Evolutionary conservation across 2,888 invertebrate genomes (phyloP), one percentile per base, ranked within the genome.

Genomic region (Trileptium ribeirensis): DNA sequence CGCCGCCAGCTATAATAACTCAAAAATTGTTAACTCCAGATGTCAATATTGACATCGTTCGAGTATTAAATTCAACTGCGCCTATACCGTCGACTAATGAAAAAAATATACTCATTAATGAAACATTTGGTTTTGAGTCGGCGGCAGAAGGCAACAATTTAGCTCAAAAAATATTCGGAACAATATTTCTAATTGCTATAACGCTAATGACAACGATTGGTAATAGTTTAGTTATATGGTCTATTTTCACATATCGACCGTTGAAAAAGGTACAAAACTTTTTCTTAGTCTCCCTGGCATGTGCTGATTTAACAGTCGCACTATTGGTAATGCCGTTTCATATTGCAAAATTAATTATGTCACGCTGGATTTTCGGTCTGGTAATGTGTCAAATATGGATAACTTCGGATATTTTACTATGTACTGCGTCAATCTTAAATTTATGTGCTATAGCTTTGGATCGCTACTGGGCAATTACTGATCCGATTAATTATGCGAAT

Each of bases 211-310:
- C 96, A 37, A 93, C 96, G 82, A 92, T 96, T 81, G 97, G 97
- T 80, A 97, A 97, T 90, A 93, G 94, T 82, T 91, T 97, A 84
- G 97, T 97, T 80, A 96, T 97, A 85, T 91, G 96, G 67, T 95
- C 95, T 87, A 96, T 97, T n/a, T 96, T 97, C 90, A 96, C 95
- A 0, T 95, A 97, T 90, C 93, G 94, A 87, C 96, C 96, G 0
- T 90, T 96, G 79, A 91, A 95, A 83, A 95, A 95, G 86, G 96
- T 95, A 39, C 97, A 96, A 89, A 97, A 97, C 90, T 97, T 96
- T 90, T 96, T 97, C 90, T 95, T 97, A 86, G 96, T 97, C 0
- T 96, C 96, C 0, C 90, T 97, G 85, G 97, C 97, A 0, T 95
- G 96, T 33, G 96, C 96, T 1, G 97, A 97, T 89, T 91, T 89